Evolutionary conservation across 2,888 invertebrate genomes (phyloP).

Genomic region (Pemphredon lugubris): DNA sequence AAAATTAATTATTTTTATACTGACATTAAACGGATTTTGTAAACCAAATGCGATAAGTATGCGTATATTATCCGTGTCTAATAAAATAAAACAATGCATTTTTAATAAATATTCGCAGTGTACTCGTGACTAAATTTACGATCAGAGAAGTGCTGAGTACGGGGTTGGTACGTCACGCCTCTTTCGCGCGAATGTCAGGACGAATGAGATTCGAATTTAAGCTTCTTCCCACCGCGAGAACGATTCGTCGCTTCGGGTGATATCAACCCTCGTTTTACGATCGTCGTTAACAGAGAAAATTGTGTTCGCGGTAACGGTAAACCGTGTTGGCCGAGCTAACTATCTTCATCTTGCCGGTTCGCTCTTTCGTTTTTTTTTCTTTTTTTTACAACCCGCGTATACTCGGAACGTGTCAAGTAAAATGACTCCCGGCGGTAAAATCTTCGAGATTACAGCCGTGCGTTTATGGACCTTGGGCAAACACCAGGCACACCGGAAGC

Average conservation of each 20-base stretch:
- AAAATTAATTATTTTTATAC: too few relatives aligned
- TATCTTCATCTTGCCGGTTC: slow-evolving; percentile 45
- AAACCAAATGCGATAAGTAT: too few relatives aligned
- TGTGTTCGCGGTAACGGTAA: slow-evolving; percentile 46
- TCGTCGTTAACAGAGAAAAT: slow-evolving; percentile 54
- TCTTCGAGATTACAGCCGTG: neutral
- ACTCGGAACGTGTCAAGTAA: neutral
- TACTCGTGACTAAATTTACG: too few relatives aligned
- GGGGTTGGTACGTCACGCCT: too few relatives aligned
- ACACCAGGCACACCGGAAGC: neutral
- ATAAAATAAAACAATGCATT: too few relatives aligned
- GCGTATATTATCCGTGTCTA: too few relatives aligned
- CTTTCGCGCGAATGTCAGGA: too few relatives aligned
- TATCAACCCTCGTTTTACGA: slow-evolving; percentile 48
- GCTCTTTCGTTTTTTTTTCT: too few relatives aligned
- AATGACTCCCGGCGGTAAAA: neutral
- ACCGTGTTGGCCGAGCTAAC: slow-evolving; percentile 18
- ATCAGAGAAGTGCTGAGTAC: too few relatives aligned
- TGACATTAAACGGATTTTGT: too few relatives aligned
- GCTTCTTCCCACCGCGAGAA: neutral
- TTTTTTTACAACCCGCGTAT: slow-evolving; percentile 14
- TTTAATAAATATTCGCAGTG: too few relatives aligned
- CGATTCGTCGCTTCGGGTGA: slow-evolving; percentile 42
- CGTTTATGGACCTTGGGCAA: neutral
- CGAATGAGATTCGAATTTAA: slow-evolving; percentile 4